A percentile compares a stretch with the other conserved stretches of the same genome.
phyloP scores from a whole-genome alignment of 2,888 invertebrate genomes.

The Xestia sexstrigata region DNA sequence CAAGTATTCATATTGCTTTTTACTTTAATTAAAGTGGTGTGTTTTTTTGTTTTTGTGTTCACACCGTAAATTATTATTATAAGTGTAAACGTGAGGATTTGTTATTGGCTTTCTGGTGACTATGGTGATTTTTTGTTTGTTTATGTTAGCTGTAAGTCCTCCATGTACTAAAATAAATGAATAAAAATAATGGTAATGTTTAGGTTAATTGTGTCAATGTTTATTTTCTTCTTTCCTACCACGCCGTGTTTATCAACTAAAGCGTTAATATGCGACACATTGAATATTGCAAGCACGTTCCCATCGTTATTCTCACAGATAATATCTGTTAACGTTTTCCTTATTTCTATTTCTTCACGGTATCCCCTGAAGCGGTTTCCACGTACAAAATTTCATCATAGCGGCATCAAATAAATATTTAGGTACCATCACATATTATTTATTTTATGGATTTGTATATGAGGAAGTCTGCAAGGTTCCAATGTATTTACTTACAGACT shows the following conservation, averaged over 20 bases:
- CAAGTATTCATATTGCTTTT: no score
- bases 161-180: no score
- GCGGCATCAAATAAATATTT: not conserved
- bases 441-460: not conserved
- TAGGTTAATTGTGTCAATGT: not conserved
- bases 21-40: no score
- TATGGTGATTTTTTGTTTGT: no score
- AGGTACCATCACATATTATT: not conserved
- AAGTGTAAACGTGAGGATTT: no score
- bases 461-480: not conserved
- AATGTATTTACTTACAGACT: not conserved
- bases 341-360: constrained; percentile 32
- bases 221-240: not conserved
- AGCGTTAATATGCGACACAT: constrained; percentile 20
- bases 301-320: constrained; percentile 20
- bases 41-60: no score
- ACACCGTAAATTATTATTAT: no score
- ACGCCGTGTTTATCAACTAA: constrained; percentile 8
- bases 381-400: not conserved
- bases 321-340: constrained; percentile 39
- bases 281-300: constrained; percentile 15
- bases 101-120: no score
- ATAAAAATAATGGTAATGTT: no score
- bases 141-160: no score
- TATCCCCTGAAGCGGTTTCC: not conserved